Evolutionary conservation across 2,888 invertebrate genomes (phyloP).

Genomic region (Eurois occulta): DNA sequence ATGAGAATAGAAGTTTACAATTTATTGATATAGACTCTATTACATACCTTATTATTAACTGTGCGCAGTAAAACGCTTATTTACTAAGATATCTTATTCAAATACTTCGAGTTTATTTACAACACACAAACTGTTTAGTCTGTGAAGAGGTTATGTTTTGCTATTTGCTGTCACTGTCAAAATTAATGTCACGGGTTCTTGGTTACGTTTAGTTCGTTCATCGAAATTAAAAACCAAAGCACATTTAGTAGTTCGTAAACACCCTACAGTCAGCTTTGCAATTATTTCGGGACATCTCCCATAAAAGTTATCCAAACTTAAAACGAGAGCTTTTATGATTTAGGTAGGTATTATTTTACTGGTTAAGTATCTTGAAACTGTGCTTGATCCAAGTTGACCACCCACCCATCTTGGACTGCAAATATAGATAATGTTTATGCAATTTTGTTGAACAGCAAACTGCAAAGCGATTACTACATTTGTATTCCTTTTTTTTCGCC

Average conservation of each 20-base stretch:
- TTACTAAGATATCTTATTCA: background rate
- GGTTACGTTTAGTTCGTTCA: constrained; percentile 1
- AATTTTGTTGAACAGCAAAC: no score
- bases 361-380: background rate
- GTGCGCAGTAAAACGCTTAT: background rate
- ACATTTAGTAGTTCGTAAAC: background rate
- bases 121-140: no score
- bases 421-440: no score
- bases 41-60: constrained; percentile 16
- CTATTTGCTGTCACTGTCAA: constrained; percentile 16
- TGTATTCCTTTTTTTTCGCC: no score
- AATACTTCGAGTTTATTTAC: constrained; percentile 8
- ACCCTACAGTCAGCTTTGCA: background rate
- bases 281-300: background rate
- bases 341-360: background rate
- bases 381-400: background rate
- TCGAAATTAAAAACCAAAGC: background rate
- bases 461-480: no score
- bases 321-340: background rate
- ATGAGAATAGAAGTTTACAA: background rate
- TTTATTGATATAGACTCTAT: background rate
- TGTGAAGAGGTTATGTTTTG: constrained; percentile 43
- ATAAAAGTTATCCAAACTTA: background rate
- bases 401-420: background rate
- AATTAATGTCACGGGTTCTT: background rate